Evolutionary conservation across 2,113 vertebrate genomes (phyloP).

Genomic region (Montifringilla adamsi): DNA sequence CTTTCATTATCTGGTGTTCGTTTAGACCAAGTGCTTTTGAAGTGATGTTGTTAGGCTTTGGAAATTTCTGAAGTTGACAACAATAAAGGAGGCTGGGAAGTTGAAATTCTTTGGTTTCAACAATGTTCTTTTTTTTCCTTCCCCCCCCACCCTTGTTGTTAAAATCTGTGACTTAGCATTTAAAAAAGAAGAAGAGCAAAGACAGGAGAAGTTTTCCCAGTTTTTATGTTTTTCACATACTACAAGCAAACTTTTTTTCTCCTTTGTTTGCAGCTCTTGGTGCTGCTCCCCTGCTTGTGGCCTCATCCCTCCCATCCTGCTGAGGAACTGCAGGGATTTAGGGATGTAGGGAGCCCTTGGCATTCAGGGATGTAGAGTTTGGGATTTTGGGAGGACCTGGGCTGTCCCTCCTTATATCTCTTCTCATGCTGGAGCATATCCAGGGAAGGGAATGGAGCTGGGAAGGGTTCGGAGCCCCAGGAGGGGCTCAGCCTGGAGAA

Average conservation of each 20-base stretch:
- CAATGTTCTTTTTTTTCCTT: not conserved
- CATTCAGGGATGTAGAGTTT: not conserved
- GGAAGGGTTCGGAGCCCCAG: not conserved
- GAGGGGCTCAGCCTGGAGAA: not conserved
- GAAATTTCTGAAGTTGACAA: constrained; percentile 43
- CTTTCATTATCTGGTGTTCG: constrained; percentile 34
- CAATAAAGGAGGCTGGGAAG: not conserved
- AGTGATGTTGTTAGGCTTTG: constrained; percentile 28
- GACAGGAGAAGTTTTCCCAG: not conserved
- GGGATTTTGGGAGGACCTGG: accelerated
- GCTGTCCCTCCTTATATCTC: not conserved
- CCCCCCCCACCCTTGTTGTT: not conserved
- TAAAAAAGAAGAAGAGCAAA: not conserved
- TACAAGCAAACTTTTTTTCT: not conserved
- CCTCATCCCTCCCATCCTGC: not conserved
- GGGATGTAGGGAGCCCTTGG: not conserved
- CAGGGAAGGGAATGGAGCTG: not conserved
- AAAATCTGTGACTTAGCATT: not conserved
- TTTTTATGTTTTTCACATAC: not conserved
- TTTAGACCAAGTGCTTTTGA: constrained; percentile 46
- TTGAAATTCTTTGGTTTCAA: constrained; percentile 15
- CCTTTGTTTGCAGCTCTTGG: accelerated
- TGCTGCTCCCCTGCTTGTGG: not conserved
- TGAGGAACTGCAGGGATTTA: not conserved
- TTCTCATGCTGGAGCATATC: accelerated